Percentiles rank a stretch among this genome's conserved stretches.
phyloP scores from a whole-genome alignment of 2,113 vertebrate species.

The Nymphicus hollandicus region DNA sequence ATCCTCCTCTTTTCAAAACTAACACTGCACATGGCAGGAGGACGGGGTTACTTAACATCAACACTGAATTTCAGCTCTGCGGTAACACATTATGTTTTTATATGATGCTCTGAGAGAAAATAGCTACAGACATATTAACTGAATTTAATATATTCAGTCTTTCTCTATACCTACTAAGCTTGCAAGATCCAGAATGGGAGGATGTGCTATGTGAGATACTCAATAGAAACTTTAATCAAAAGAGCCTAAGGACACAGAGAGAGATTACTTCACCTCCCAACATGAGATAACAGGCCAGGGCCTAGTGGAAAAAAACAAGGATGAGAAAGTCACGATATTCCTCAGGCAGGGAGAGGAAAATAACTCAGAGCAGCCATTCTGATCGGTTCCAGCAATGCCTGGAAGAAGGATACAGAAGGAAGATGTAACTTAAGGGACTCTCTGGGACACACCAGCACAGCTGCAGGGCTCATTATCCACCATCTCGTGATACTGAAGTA shows the following conservation, averaged over 20 bases:
- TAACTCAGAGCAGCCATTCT: not conserved
- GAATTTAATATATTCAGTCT: not conserved
- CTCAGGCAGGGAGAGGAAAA: not conserved
- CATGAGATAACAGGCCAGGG: not conserved
- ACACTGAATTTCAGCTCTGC: not conserved
- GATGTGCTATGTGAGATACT: not conserved
- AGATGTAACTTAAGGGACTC: not conserved
- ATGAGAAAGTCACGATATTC: not conserved
- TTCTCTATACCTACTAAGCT: not conserved
- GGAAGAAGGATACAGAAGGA: not conserved
- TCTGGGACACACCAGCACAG: not conserved
- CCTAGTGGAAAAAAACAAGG: not conserved
- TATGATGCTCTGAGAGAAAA: not conserved
- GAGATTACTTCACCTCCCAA: not conserved
- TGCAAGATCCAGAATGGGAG: not conserved
- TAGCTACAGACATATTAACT: not conserved
- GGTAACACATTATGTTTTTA: accelerated
- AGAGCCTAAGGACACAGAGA: not conserved
- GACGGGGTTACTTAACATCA: not conserved
- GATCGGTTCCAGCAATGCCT: not conserved
- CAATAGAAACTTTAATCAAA: not conserved
- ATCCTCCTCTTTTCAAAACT: not conserved
- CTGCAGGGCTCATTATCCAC: not conserved
- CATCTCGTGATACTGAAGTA: not conserved
- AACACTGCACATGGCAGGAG: not conserved